These are phyloP conservation scores for Furcula furcula DNA, from an alignment of 2,888 invertebrate species.

Conservation along the genomic window DNA sequence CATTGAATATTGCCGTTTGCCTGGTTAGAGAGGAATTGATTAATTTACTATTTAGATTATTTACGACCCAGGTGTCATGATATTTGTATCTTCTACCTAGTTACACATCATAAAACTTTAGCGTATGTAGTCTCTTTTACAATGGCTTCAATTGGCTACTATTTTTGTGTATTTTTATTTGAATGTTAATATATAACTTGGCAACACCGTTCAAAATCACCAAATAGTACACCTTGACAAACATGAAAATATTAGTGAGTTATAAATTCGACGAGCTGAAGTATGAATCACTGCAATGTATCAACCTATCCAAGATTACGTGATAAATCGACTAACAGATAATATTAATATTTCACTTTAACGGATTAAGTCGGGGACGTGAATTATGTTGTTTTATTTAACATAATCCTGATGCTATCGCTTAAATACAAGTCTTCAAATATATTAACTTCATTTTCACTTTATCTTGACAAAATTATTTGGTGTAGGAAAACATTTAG, in stretches of 20 bases:
- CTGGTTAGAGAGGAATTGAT: too few species aligned
- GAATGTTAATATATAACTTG: neutral
- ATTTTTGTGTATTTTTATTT: neutral
- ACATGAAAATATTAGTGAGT: constrained; percentile 38
- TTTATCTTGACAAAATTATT: neutral
- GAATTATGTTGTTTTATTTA: constrained; percentile 40
- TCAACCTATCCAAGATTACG: constrained; percentile 60
- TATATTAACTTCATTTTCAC: constrained; percentile 2
- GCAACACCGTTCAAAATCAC: neutral
- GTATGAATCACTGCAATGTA: constrained; percentile 64
- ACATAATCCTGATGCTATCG: constrained; percentile 10
- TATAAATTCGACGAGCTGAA: constrained; percentile 27
- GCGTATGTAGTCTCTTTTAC: too few species aligned
- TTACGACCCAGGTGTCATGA: too few species aligned
- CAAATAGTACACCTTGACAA: constrained; percentile 68
- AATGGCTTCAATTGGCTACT: too few species aligned
- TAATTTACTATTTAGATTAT: too few species aligned
- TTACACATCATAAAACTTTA: too few species aligned
- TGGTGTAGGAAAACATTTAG: neutral
- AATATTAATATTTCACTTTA: constrained; percentile 63
- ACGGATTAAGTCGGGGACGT: constrained; percentile 57
- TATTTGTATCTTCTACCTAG: too few species aligned
- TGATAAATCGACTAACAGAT: constrained; percentile 63
- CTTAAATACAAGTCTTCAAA: constrained; percentile 4
- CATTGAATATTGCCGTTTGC: too few species aligned